Base-by-base conservation (phyloP, 2,113 vertebrate species). In the Garra rufa region DNA sequence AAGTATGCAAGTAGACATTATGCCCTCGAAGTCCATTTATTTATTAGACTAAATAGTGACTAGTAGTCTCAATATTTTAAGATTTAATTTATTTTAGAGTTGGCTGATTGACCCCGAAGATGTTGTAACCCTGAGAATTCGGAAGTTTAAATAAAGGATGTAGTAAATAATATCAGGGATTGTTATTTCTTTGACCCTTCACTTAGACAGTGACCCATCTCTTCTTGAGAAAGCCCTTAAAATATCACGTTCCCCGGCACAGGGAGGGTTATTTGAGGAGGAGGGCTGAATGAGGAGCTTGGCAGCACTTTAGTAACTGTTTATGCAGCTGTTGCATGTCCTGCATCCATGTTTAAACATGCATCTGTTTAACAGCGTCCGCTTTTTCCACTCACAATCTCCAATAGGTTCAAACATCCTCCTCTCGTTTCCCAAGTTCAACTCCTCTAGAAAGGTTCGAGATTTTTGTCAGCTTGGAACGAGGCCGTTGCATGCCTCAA, bases 251-350 rank as follows among this genome's bases (percentile, higher is more conserved):
- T 28, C 63, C 70, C 43, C 61, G 11, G 83, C 2, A 70, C 67
- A 74, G 65, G 57, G 76, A 13, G 63, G 82, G 81, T 86, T 89
- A 87, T 89, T 87, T 88, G 88, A 84, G 90, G 81, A 88, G 86
- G 73, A 57, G 79, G 67, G 43, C 63, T 8, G 70, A 82, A 88
- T 46, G 55, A 87, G 59, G 61, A 83, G 75, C 76, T 87, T 89
- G 88, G 73, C 85, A 79, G 78, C n/a, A 69, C 67, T 80, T 87
- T 70, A 82, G 76, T 83, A 80, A 85, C 82, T 89, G 89, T 92
- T 92, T 90, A 87, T 84, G 87, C 91, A 91, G 91, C 91, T 92
- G 91, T 88, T 89, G 38, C 15, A 26, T 85, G 90, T 88, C 85
- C 83, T 82, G 76, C 81, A 76, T 85, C 79, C 44, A 59, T 76